A percentile compares a stretch with the other conserved stretches of the same genome.
Conservation (phyloP, 1,140 invertebrate species). For the Heliothis virescens region DNA sequence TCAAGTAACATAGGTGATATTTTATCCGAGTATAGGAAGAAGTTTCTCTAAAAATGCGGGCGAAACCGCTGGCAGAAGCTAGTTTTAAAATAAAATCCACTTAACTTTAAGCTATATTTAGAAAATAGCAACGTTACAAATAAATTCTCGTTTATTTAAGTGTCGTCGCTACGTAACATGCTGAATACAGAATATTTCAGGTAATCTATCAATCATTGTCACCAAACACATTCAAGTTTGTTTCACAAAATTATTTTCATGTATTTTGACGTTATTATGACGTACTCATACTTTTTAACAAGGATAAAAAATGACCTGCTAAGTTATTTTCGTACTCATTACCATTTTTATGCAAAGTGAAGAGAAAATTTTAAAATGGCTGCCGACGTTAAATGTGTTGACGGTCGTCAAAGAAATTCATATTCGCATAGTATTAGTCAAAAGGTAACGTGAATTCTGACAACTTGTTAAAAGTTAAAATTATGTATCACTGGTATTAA, state of each 20-base stretch:
- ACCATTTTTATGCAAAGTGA: slow-evolving; percentile 15
- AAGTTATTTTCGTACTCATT: not conserved
- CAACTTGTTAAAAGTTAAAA: too few relatives aligned
- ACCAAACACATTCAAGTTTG: not conserved
- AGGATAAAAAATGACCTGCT: not conserved
- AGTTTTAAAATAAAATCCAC: too few relatives aligned
- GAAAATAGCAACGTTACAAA: not conserved
- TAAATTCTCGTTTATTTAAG: slow-evolving; percentile 1
- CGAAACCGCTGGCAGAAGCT: too few relatives aligned
- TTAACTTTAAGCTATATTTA: too few relatives aligned
- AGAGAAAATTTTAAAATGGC: not conserved
- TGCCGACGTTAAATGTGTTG: not conserved
- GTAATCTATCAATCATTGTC: not conserved
- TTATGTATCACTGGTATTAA: too few relatives aligned
- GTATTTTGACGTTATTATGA: not conserved
- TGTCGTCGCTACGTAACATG: not conserved
- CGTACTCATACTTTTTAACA: too few relatives aligned
- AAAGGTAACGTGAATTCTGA: too few relatives aligned
- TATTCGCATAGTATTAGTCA: not conserved
- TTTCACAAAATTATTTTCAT: not conserved
- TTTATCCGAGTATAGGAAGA: too few relatives aligned
- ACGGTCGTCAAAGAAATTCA: slow-evolving; percentile 1
- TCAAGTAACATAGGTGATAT: too few relatives aligned
- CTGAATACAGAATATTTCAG: slow-evolving; percentile 16
- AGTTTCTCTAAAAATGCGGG: too few relatives aligned